Percentiles rank a stretch among this genome's conserved stretches.
Conservation (phyloP, 2,888 invertebrate genomes). For the Agelastica alni region DNA sequence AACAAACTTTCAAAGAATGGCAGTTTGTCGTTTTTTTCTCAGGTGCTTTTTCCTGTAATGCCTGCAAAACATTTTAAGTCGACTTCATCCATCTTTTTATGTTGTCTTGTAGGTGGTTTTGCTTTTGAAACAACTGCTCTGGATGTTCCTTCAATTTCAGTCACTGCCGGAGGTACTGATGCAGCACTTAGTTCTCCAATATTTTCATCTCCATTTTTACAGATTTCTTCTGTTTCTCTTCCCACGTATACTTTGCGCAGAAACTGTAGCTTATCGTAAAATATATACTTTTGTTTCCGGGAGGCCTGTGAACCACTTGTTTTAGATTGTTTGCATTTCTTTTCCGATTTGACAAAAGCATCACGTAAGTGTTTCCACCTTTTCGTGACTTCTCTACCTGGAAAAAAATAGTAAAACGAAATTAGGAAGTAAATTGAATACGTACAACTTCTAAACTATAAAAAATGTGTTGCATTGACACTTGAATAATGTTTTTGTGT, state of each 20-base stretch:
- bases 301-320: constrained; percentile 11
- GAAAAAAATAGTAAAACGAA: constrained; percentile 10
- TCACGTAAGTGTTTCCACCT: constrained; percentile 22
- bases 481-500: constrained; percentile 18
- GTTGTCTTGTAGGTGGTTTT: constrained; percentile 16
- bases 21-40: constrained; percentile 1
- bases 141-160: constrained; percentile 7
- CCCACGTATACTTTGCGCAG: constrained; percentile 15
- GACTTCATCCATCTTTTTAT: constrained; percentile 17
- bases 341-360: constrained; percentile 6
- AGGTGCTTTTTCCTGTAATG: constrained; percentile 4
- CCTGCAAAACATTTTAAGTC: constrained; percentile 18
- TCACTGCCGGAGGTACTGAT: no score
- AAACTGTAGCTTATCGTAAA: constrained; percentile 19
- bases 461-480: constrained; percentile 17
- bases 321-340: constrained; percentile 7
- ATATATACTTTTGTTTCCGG: background rate
- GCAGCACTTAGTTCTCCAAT: no score
- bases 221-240: constrained; percentile 8
- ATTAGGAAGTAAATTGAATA: constrained; percentile 24
- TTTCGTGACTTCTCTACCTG: constrained; percentile 22
- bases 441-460: constrained; percentile 23
- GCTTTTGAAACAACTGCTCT: constrained; percentile 1
- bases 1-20: constrained; percentile 4
- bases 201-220: constrained; percentile 13